Evolutionary conservation across 2,888 invertebrate species (phyloP).

Genomic region (Sisyra terminalis): DNA sequence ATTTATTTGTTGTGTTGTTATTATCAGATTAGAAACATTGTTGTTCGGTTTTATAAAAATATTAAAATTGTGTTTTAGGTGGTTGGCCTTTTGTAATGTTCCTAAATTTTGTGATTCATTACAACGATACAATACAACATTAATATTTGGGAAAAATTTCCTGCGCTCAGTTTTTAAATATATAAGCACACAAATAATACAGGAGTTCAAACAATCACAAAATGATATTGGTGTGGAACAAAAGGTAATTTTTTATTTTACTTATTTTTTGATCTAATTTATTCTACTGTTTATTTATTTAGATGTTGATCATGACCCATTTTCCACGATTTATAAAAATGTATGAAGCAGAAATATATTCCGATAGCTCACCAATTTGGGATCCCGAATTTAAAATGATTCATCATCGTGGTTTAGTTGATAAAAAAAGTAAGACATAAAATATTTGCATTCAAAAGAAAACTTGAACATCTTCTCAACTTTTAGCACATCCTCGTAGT

Average conservation of each 20-base stretch:
- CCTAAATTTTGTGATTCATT: slow-evolving; percentile 90
- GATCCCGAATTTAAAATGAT: slow-evolving; percentile 73
- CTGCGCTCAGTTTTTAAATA: slow-evolving; percentile 63
- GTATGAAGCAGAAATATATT: slow-evolving; percentile 77
- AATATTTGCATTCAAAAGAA: slow-evolving; percentile 4
- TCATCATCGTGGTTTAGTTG: slow-evolving; percentile 43
- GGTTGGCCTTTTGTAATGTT: slow-evolving; percentile 91
- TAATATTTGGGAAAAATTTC: slow-evolving; percentile 80
- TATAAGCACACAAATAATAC: slow-evolving; percentile 74
- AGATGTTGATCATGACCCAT: slow-evolving; percentile 63
- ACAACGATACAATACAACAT: slow-evolving; percentile 76
- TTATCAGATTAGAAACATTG: no score
- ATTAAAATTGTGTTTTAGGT: slow-evolving; percentile 38
- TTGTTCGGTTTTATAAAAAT: no score
- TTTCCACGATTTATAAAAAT: slow-evolving; percentile 84
- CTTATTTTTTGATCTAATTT: neutral
- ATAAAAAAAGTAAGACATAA: slow-evolving; percentile 1
- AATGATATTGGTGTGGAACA: slow-evolving; percentile 84
- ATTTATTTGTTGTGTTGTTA: no score
- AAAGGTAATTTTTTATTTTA: slow-evolving; percentile 26
- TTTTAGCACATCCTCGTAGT: slow-evolving; percentile 17
- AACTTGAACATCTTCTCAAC: neutral
- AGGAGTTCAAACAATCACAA: slow-evolving; percentile 65
- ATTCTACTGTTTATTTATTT: neutral
- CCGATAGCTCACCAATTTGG: slow-evolving; percentile 81